Evolutionary conservation across 2,888 invertebrate genomes (phyloP), one percentile per base, ranked within the genome.

Genomic region (Serrognathus titanus): DNA sequence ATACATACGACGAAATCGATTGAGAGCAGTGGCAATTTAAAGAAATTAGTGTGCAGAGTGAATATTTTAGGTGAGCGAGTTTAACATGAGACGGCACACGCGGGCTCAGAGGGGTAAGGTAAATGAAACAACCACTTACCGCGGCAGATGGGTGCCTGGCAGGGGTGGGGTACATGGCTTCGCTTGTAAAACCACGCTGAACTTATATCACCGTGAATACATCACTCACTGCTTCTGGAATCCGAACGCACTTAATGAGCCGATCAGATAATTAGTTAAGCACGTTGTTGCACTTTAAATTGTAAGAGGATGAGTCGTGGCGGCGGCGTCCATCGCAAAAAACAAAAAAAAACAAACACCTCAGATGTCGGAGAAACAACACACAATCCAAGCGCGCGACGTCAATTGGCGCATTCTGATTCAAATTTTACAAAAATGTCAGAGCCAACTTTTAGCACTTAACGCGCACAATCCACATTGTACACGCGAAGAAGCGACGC

Each of bases 91-190:
- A 31, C 24, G 24, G 24, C 24, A 31, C 24, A 31, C 24, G 24
- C 24, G 24, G 24, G 24, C 7, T 31, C 24, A 7, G 24, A 31
- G 24, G 24, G 24, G 24, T 31, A 7, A 31, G 24, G 24, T 31
- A 31, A 31, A 31, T 31, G 63, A 67, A 67, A 68, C 65, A 67
- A 69, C 65, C 68, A 85, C 88, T 85, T 80, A 88, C 88, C 81
- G 87, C 83, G 76, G 85, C 84, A 75, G 87, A 84, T 79, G 88
- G 87, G 81, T 88, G 88, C 82, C 89, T 84, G 78, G 87, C 83
- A 78, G 86, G 85, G 76, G 87, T 83, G 76, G 88, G 87, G 81
- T 88, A 88, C 89, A 88, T 88, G 75, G 68, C 75, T 70, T 62
- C 52, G 63, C 65, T 63, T 66, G 63, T 60, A 55, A 62, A 64